Conservation (phyloP, 2,888 invertebrate genomes). For the Patella pellucida region DNA sequence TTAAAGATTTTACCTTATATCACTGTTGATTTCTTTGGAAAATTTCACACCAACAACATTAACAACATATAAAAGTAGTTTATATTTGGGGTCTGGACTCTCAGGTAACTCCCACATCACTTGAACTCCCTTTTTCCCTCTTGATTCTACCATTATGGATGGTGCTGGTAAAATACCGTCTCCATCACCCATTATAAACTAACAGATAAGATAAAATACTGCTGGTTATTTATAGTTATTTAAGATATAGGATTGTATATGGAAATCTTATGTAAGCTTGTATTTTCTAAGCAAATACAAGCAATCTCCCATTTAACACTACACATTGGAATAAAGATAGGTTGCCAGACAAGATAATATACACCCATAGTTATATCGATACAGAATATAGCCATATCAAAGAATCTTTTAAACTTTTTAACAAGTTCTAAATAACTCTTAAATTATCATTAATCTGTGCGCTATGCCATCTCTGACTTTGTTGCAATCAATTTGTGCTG, state of each 20-base stretch:
- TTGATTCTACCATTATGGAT: slow-evolving; percentile 60
- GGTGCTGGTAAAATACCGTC: slow-evolving; percentile 64
- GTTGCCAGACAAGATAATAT: too few relatives aligned
- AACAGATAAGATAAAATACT: slow-evolving; percentile 17
- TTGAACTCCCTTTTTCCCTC: slow-evolving; percentile 52
- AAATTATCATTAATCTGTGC: too few relatives aligned
- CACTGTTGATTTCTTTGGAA: slow-evolving; percentile 61
- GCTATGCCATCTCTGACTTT: too few relatives aligned
- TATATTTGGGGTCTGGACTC: slow-evolving; percentile 56
- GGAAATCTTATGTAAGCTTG: neutral
- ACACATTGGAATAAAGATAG: too few relatives aligned
- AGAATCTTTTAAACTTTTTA: too few relatives aligned
- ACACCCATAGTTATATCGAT: too few relatives aligned
- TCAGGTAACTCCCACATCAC: slow-evolving; percentile 62
- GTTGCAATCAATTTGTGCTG: too few relatives aligned
- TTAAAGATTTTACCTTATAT: slow-evolving; percentile 59
- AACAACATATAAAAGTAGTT: slow-evolving; percentile 61
- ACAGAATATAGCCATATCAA: too few relatives aligned
- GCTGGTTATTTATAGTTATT: neutral
- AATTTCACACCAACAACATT: slow-evolving; percentile 67
- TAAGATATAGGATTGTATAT: neutral
- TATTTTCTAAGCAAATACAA: neutral
- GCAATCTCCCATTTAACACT: neutral
- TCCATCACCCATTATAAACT: slow-evolving; percentile 52
- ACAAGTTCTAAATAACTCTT: too few relatives aligned